phyloP scores from a whole-genome alignment of 92 coral and sea anemone species.

The Phenganax stokvisi region DNA sequence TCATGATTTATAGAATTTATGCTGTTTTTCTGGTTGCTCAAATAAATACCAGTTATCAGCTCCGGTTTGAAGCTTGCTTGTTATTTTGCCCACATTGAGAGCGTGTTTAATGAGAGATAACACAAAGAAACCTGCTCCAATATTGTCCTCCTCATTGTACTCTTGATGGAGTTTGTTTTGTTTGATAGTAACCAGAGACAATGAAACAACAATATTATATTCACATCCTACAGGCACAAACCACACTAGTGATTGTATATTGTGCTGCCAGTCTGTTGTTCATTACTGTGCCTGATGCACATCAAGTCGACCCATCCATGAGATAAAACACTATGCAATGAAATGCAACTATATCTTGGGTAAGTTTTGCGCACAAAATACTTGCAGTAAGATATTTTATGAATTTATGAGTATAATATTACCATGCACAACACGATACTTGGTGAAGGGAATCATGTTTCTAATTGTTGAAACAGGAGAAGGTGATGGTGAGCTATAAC shows the following conservation, averaged over 20 bases:
- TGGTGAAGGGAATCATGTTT: too few species aligned
- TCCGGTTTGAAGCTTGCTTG: background rate
- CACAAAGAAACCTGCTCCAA: constrained; percentile 16
- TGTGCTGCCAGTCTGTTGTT: constrained; percentile 16
- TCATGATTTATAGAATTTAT: background rate
- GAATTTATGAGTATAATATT: too few species aligned
- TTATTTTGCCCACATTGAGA: constrained; percentile 16
- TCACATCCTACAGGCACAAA: background rate
- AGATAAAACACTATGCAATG: background rate
- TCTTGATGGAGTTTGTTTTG: constrained; percentile 25
- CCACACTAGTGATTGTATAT: background rate
- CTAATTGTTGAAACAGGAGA: too few species aligned
- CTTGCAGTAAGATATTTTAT: background rate
- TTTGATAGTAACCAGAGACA: constrained; percentile 27
- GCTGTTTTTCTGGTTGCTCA: background rate
- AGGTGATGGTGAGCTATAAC: too few species aligned
- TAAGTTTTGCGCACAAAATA: constrained; percentile 6
- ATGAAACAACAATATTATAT: constrained; percentile 16
- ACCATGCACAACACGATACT: background rate
- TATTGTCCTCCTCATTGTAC: constrained; percentile 32
- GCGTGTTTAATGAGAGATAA: constrained; percentile 8
- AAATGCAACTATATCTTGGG: background rate
- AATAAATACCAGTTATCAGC: background rate
- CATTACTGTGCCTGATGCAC: background rate
- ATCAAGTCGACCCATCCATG: too few species aligned